A percentile compares a stretch with the other conserved stretches of the same genome.
phyloP scores from a whole-genome alignment of 2,888 invertebrate genomes.

The Spilosoma lubricipeda region DNA sequence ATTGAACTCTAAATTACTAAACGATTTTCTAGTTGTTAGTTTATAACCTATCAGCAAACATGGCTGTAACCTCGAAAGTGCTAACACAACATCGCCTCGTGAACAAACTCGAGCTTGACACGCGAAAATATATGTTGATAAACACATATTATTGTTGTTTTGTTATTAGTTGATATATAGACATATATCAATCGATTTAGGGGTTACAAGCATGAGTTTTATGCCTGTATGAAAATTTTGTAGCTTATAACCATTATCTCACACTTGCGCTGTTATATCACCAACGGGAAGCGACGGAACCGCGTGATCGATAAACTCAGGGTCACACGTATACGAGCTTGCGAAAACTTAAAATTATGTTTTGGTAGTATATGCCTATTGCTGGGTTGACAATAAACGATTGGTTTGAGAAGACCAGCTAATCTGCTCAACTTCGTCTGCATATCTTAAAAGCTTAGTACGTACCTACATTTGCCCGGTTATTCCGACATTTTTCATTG shows the following conservation, averaged over 20 bases:
- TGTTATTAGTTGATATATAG: neutral
- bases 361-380: neutral
- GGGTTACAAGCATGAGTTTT: neutral
- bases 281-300: conserved; percentile 15
- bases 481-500: too few relatives aligned
- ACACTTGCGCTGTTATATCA: neutral
- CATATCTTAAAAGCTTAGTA: too few relatives aligned
- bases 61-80: neutral
- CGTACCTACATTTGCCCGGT: too few relatives aligned
- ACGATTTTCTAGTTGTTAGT: neutral
- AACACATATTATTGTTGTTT: neutral
- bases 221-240: neutral
- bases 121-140: neutral
- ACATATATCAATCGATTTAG: too few relatives aligned
- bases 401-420: neutral
- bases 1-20: neutral
- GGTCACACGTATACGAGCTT: conserved; percentile 28
- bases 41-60: neutral
- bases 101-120: neutral
- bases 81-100: neutral
- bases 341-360: conserved; percentile 12
- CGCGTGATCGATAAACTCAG: conserved; percentile 42
- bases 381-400: neutral
- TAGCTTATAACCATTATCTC: conserved; percentile 5
- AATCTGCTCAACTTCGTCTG: too few relatives aligned